phyloP scores from a whole-genome alignment of 2,797 vertebrate genomes.

The Austrolebias charrua region DNA sequence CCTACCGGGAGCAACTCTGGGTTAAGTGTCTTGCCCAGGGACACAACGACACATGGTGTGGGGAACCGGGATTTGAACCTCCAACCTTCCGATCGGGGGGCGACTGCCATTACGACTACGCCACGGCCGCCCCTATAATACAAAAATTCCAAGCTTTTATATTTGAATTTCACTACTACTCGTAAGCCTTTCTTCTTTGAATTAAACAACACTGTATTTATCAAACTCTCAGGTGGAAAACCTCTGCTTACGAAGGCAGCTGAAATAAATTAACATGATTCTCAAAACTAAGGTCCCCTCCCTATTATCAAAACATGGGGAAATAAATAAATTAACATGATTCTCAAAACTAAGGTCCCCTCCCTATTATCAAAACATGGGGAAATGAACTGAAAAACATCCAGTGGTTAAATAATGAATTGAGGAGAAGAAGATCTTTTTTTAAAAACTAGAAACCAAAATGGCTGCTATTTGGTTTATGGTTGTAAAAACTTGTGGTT shows the following conservation, averaged over 20 bases:
- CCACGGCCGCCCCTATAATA: no score
- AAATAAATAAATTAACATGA: conserved; percentile 56
- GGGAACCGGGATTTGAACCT: no score
- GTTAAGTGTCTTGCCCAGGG: no score
- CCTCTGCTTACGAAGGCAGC: conserved; percentile 40
- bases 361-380: conserved; percentile 29
- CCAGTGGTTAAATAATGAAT: conserved; percentile 52
- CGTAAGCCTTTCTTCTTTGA: conserved; percentile 30
- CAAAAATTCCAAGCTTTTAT: no score
- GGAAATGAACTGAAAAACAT: conserved; percentile 43
- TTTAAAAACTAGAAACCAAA: conserved; percentile 45
- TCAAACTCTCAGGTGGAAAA: conserved; percentile 68
- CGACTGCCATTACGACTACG: no score
- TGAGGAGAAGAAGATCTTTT: conserved; percentile 32
- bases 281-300: conserved; percentile 61
- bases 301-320: conserved; percentile 29
- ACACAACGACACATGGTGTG: no score
- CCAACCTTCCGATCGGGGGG: no score
- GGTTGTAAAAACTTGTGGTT: conserved; percentile 32
- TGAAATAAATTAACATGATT: conserved; percentile 52
- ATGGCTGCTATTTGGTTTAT: conserved; percentile 48
- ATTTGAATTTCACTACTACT: not conserved
- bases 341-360: conserved; percentile 62
- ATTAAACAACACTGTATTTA: conserved; percentile 66
- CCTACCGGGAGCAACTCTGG: no score